These are phyloP conservation scores for Platynereis dumerilii DNA, from an alignment of 2,888 invertebrate species.

Conservation along the genomic window DNA sequence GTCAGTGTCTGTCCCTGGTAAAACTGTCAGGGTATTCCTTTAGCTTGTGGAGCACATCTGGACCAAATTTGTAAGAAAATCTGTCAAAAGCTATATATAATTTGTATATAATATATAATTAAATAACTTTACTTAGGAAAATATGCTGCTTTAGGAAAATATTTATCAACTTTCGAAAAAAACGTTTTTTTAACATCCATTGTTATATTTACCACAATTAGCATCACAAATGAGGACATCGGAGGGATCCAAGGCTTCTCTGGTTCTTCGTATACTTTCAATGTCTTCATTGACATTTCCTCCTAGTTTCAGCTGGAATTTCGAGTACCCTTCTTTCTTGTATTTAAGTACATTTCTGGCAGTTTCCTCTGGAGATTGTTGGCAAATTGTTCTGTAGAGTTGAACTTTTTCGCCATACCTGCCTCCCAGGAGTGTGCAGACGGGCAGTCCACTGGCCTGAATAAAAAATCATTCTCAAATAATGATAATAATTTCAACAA, in stretches of 20 bases:
- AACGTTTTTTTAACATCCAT: no score
- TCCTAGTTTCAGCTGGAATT: constrained; percentile 33
- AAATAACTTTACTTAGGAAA: no score
- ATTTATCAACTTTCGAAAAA: no score
- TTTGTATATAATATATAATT: no score
- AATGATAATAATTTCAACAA: no score
- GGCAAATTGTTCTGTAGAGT: constrained; percentile 30
- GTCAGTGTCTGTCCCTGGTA: no score
- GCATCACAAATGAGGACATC: constrained; percentile 29
- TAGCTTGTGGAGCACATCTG: no score
- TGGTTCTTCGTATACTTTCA: neutral
- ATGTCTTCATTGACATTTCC: constrained; percentile 30
- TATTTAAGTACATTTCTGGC: constrained; percentile 23
- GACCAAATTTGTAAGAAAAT: no score
- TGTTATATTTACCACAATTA: constrained; percentile 27
- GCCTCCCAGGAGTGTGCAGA: constrained; percentile 31
- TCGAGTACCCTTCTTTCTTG: constrained; percentile 23
- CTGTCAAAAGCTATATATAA: no score
- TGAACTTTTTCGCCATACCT: constrained; percentile 25
- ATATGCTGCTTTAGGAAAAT: no score
- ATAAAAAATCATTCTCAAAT: no score
- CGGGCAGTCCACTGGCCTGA: constrained; percentile 23
- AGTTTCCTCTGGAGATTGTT: constrained; percentile 23
- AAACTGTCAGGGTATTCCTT: no score
- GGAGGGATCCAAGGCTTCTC: constrained; percentile 11